phyloP scores from a whole-genome alignment of 2,888 invertebrate genomes.

The Drosophila longiperda region DNA sequence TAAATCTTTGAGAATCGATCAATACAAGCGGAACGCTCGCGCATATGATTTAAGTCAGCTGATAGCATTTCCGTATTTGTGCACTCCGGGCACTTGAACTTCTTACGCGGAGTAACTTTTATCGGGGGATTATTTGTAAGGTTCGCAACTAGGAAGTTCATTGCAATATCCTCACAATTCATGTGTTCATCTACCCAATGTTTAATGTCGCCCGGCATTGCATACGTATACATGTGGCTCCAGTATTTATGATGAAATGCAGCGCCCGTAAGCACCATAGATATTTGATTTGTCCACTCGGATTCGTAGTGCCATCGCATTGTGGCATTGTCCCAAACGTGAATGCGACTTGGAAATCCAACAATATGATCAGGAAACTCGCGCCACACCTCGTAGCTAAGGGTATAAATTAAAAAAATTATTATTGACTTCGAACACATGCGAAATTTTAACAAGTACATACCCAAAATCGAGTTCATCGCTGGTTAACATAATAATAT shows the following conservation, averaged over 20 bases:
- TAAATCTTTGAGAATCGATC: slow-evolving; percentile 92
- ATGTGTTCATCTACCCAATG: slow-evolving; percentile 97
- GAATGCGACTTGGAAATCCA: slow-evolving; percentile 97
- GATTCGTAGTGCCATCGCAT: slow-evolving; percentile 96
- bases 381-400: slow-evolving; percentile 94
- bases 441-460: slow-evolving; percentile 82
- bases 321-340: slow-evolving; percentile 96
- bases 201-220: slow-evolving; percentile 93
- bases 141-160: slow-evolving; percentile 98
- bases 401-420: neutral
- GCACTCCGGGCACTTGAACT: slow-evolving; percentile 98
- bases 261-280: slow-evolving; percentile 98
- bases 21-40: slow-evolving; percentile 95
- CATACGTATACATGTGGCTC: slow-evolving; percentile 96
- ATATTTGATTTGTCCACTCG: slow-evolving; percentile 98
- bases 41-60: slow-evolving; percentile 96
- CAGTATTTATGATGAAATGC: slow-evolving; percentile 99
- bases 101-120: slow-evolving; percentile 97
- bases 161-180: slow-evolving; percentile 99
- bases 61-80: slow-evolving; percentile 97
- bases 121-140: slow-evolving; percentile 97
- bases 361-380: slow-evolving; percentile 98
- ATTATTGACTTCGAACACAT: neutral
- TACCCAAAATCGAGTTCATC: slow-evolving; percentile 98
- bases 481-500: slow-evolving; percentile 97